These are phyloP conservation scores for Ophioninae sp. DNA, from an alignment of 2,888 invertebrate species.

Conservation along the genomic window DNA sequence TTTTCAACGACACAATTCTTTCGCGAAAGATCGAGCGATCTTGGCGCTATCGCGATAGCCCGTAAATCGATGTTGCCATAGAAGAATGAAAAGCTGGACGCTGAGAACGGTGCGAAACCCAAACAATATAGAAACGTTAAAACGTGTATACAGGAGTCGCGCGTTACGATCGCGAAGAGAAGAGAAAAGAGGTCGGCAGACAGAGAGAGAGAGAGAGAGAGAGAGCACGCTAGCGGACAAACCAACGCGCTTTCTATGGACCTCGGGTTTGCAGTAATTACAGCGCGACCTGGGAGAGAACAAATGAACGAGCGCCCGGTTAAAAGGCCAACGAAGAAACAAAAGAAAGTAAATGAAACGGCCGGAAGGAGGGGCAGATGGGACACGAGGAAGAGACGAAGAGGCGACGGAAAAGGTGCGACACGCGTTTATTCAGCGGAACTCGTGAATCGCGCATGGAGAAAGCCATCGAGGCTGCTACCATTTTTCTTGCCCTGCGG, in stretches of 20 bases:
- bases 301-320: conserved; percentile 22
- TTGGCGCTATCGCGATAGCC: not conserved
- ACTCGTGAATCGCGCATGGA: not conserved
- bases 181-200: not conserved
- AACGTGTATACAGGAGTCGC: not conserved
- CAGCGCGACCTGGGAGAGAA: conserved; percentile 23
- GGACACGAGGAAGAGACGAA: not conserved
- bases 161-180: not conserved
- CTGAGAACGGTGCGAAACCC: not conserved
- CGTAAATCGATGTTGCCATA: not conserved
- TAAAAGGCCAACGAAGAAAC: conserved; percentile 7
- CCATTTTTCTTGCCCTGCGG: conserved; percentile 6
- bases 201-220: not conserved
- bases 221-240: not conserved
- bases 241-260: not conserved
- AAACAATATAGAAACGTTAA: not conserved
- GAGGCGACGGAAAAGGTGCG: not conserved
- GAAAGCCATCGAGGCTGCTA: not conserved
- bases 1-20: not conserved
- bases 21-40: not conserved
- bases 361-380: not conserved
- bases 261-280: conserved; percentile 37
- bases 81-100: not conserved
- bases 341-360: conserved; percentile 37
- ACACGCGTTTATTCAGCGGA: conserved; percentile 22